phyloP scores from a whole-genome alignment of 2,113 vertebrate species.

The Emydocephalus ijimae region DNA sequence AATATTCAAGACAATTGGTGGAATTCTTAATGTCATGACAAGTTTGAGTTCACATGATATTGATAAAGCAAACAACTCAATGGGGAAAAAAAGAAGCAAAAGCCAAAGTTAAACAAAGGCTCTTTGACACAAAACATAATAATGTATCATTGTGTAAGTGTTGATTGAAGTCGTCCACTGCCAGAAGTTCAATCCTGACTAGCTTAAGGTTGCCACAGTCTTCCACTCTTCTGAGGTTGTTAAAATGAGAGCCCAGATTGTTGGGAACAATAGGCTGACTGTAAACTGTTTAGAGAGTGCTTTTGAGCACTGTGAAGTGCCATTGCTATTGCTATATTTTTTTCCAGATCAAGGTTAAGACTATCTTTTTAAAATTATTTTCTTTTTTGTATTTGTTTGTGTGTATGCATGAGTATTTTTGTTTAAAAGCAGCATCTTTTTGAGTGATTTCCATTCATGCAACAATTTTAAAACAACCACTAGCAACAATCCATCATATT shows the following conservation, averaged over 20 bases:
- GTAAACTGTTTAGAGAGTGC: background rate
- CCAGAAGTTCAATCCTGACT: background rate
- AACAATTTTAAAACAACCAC: conserved; percentile 37
- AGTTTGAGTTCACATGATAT: background rate
- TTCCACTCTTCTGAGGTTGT: background rate
- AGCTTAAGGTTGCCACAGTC: background rate
- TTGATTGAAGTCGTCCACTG: background rate
- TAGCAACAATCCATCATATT: conserved; percentile 64
- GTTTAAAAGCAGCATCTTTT: background rate
- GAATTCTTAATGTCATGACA: background rate
- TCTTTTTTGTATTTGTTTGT: background rate
- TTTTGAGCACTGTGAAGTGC: background rate
- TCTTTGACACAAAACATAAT: background rate
- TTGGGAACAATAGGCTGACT: background rate
- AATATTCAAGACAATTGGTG: background rate
- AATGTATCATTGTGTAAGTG: background rate
- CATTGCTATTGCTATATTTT: background rate
- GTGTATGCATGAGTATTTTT: background rate
- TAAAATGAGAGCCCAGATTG: background rate
- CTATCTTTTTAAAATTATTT: background rate
- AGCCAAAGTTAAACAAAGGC: background rate
- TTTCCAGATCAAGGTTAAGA: conserved; percentile 3
- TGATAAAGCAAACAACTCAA: background rate
- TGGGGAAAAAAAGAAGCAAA: background rate
- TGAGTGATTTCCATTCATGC: conserved; percentile 51